These are phyloP conservation scores for Nerophis ophidion DNA, from an alignment of 2,113 vertebrate species.

Conservation along the genomic window DNA sequence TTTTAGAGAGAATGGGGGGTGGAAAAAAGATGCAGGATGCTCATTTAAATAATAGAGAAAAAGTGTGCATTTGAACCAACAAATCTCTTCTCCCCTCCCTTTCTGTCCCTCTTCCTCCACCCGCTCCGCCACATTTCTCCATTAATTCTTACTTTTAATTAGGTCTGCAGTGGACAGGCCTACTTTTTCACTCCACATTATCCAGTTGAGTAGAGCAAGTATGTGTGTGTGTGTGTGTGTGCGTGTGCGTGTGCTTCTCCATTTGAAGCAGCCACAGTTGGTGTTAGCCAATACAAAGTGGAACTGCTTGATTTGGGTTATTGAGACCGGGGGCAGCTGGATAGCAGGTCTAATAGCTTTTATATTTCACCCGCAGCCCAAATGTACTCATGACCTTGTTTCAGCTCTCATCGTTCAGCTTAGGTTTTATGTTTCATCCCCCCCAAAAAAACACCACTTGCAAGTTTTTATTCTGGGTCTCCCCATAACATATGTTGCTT, in stretches of 20 bases:
- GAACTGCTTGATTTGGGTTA: slow-evolving; percentile 65
- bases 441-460: not conserved
- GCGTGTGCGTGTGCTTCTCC: slow-evolving; percentile 61
- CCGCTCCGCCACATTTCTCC: slow-evolving; percentile 62
- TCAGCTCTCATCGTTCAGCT: slow-evolving; percentile 62
- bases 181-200: slow-evolving; percentile 73
- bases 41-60: slow-evolving; percentile 68
- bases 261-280: slow-evolving; percentile 54
- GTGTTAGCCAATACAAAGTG: slow-evolving; percentile 59
- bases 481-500: not conserved
- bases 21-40: slow-evolving; percentile 47
- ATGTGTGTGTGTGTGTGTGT: slow-evolving; percentile 17
- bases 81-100: slow-evolving; percentile 38
- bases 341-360: slow-evolving; percentile 58
- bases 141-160: slow-evolving; percentile 78
- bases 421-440: slow-evolving; percentile 29
- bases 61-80: slow-evolving; percentile 67
- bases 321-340: slow-evolving; percentile 51
- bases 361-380: slow-evolving; percentile 49
- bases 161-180: slow-evolving; percentile 75
- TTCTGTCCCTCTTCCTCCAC: slow-evolving; percentile 43
- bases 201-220: slow-evolving; percentile 53
- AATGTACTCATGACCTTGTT: slow-evolving; percentile 60
- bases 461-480: slow-evolving; percentile 18
- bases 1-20: slow-evolving; percentile 22